Evolutionary conservation across 1,140 invertebrate species (phyloP).

Genomic region (Xylocopa sonorina): DNA sequence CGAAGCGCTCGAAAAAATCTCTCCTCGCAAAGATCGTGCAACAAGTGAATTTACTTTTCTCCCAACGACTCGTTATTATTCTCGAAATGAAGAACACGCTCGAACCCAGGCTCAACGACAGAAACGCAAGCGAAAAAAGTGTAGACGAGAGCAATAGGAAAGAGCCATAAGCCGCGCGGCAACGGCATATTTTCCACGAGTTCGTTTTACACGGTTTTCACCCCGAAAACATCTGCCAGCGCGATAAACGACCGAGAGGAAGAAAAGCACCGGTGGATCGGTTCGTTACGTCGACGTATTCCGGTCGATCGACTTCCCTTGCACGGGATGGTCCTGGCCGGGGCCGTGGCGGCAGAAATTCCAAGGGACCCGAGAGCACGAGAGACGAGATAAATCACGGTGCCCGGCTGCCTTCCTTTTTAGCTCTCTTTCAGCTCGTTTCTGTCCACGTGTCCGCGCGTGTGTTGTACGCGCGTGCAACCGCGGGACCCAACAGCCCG

Average conservation of each 20-base stretch:
- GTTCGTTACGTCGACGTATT: constrained; percentile 55
- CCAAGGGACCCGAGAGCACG: constrained; percentile 32
- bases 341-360: constrained; percentile 35
- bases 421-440: constrained; percentile 32
- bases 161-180: not conserved
- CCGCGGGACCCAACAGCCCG: constrained; percentile 36
- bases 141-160: too few relatives aligned
- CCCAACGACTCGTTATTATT: too few relatives aligned
- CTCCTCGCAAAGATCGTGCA: too few relatives aligned
- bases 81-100: too few relatives aligned
- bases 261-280: constrained; percentile 14
- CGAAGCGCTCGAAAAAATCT: too few relatives aligned
- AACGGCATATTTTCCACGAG: not conserved
- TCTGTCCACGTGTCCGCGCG: constrained; percentile 51
- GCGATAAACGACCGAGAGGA: constrained; percentile 9
- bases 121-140: too few relatives aligned
- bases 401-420: constrained; percentile 17
- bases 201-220: constrained; percentile 10
- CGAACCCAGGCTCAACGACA: too few relatives aligned
- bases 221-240: constrained; percentile 16
- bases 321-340: not conserved
- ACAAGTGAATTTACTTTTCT: too few relatives aligned
- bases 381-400: constrained; percentile 49
- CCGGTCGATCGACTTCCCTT: constrained; percentile 52
- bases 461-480: constrained; percentile 28